Percentiles rank a stretch among this genome's conserved stretches.
Evolutionary conservation across 1,140 invertebrate species (phyloP).

Genomic region (Muscidifurax raptorellus): DNA sequence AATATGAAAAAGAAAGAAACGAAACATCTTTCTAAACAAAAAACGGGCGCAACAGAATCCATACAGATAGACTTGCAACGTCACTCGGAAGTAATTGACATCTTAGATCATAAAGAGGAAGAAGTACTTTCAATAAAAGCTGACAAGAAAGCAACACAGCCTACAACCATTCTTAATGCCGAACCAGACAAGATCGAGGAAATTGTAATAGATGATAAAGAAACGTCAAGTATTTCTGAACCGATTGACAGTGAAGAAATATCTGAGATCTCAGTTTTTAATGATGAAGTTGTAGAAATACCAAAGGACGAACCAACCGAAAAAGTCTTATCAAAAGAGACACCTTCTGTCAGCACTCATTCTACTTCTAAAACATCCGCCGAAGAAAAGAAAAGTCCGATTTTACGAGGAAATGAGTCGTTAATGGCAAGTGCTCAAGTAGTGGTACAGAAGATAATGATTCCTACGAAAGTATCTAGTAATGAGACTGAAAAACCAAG

Average conservation of each 20-base stretch:
- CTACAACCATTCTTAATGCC: neutral
- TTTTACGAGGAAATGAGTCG: slow-evolving; percentile 10
- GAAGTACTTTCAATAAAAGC: neutral
- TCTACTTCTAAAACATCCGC: neutral
- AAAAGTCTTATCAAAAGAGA: neutral
- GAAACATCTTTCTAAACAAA: slow-evolving; percentile 6
- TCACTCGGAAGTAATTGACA: slow-evolving; percentile 1
- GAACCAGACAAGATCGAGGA: neutral
- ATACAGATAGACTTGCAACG: neutral
- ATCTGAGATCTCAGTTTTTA: neutral
- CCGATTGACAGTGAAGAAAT: neutral
- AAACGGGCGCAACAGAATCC: neutral
- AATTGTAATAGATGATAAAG: neutral
- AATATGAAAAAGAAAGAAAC: slow-evolving; percentile 20
- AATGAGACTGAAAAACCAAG: slow-evolving; percentile 36
- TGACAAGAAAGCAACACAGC: neutral
- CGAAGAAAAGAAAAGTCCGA: neutral
- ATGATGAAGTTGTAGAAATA: neutral
- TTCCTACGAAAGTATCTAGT: slow-evolving; percentile 10
- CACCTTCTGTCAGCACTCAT: neutral
- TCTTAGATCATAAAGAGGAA: neutral
- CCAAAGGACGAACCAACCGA: neutral
- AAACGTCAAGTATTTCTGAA: neutral
- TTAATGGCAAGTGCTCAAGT: slow-evolving; percentile 39
- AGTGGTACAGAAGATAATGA: slow-evolving; percentile 45